Base-by-base conservation (phyloP, 2,888 invertebrate genomes). In the Ariolimax columbianus region DNA sequence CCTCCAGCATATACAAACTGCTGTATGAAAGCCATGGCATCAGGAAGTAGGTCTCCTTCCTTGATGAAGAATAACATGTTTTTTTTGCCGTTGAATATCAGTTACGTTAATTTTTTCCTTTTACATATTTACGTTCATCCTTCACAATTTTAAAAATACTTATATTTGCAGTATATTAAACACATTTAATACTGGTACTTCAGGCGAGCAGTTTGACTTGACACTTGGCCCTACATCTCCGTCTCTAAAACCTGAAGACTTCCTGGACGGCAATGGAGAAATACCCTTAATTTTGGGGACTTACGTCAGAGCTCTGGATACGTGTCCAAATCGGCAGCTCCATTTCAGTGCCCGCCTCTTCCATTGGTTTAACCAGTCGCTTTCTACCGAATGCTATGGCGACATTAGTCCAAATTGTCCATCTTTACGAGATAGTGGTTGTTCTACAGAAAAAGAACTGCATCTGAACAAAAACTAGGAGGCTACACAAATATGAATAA, bases 161-260 rank as follows among this genome's bases (percentile, higher is more conserved):
- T n/a, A n/a, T n/a, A n/a, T n/a, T n/a, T n/a, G n/a, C n/a, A n/a
- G n/a, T n/a, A n/a, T n/a, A n/a, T n/a, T n/a, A n/a, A n/a, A n/a
- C n/a, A n/a, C n/a, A n/a, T n/a, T 33, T 30, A 4, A 4, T 33
- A 33, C 33, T 14, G 33, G 33, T 72, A 33, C 40, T 51, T 43
- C 68, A 84, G 84, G 84, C 43, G 84, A 84, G 38, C 75, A 72
- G n/a, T 84, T 84, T 73, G 73, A 84, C 36, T 63, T 84, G 59
- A 43, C 47, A 36, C 80, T 84, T 55, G 84, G 66, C 7, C 73
- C 84, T 26, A 72, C 84, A 33, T 63, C 47, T 38, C 79, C 84
- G 7, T 30, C 72, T 72, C 73, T 84, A 59, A 80, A 26, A 33
- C 63, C 80, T n/a, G 84, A 79, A 30, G 84, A 84, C 30, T 84